Conservation (phyloP, 2,113 vertebrate genomes). For the Dolichotis patagonum region DNA sequence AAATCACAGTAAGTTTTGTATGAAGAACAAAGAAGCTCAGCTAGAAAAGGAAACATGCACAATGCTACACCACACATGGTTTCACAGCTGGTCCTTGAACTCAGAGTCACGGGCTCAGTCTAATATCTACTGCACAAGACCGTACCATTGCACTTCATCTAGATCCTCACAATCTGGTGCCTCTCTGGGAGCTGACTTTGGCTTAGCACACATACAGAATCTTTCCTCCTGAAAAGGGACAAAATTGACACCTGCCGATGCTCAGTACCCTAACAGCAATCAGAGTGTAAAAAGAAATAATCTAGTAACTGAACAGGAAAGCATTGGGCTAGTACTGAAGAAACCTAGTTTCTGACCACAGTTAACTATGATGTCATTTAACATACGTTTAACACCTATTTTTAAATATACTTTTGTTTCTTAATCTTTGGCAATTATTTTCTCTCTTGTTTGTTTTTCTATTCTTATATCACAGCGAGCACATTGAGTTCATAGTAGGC, state of each 20-base stretch:
- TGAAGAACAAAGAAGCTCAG: background rate
- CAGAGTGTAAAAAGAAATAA: background rate
- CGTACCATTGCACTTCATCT: background rate
- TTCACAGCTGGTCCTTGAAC: background rate
- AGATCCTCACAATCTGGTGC: background rate
- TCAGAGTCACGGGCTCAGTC: background rate
- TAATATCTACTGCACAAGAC: background rate
- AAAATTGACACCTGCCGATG: background rate
- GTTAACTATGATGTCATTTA: background rate
- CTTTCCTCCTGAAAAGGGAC: background rate
- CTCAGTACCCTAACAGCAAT: background rate
- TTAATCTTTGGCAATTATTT: background rate
- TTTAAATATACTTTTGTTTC: background rate
- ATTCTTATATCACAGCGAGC: background rate
- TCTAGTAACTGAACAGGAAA: background rate
- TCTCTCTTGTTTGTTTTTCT: background rate
- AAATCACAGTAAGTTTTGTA: constrained; percentile 4
- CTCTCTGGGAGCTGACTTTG: background rate
- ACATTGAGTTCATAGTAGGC: background rate
- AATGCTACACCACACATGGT: background rate
- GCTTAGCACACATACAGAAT: background rate
- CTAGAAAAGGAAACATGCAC: background rate
- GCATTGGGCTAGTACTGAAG: background rate
- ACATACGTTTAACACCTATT: background rate
- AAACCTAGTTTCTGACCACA: background rate